Evolutionary conservation across 2,888 invertebrate genomes (phyloP).

Genomic region (Sipha maydis): DNA sequence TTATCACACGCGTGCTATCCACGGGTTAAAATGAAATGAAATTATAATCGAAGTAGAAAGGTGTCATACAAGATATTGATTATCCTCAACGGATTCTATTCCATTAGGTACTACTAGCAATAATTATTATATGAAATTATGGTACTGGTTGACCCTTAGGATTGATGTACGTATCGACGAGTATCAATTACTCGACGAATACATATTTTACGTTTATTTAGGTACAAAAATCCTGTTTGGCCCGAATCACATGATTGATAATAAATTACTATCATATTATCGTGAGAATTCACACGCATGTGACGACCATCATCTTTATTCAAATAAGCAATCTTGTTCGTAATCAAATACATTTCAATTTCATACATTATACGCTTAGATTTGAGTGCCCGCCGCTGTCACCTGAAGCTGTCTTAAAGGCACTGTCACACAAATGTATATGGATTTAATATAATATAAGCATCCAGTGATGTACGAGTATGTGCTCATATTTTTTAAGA

Average conservation of each 20-base stretch:
- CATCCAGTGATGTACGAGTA: neutral
- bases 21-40: constrained; percentile 1
- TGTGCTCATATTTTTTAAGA: neutral
- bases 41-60: neutral
- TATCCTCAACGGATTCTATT: constrained; percentile 4
- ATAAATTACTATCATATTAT: constrained; percentile 31
- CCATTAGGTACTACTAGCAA: constrained; percentile 10
- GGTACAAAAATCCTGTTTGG: neutral
- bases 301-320: constrained; percentile 26
- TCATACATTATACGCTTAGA: neutral
- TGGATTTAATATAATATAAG: neutral
- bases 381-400: neutral
- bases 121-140: constrained; percentile 31
- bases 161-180: constrained; percentile 22
- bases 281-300: neutral
- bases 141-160: neutral
- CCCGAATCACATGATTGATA: neutral
- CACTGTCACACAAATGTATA: too few relatives aligned
- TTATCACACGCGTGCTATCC: neutral
- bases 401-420: neutral
- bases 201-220: neutral
- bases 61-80: constrained; percentile 25
- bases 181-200: neutral
- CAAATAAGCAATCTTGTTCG: constrained; percentile 10
- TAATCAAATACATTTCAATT: neutral